Evolutionary conservation across 2,888 invertebrate genomes (phyloP).

Genomic region (Therioaphis trifolii): DNA sequence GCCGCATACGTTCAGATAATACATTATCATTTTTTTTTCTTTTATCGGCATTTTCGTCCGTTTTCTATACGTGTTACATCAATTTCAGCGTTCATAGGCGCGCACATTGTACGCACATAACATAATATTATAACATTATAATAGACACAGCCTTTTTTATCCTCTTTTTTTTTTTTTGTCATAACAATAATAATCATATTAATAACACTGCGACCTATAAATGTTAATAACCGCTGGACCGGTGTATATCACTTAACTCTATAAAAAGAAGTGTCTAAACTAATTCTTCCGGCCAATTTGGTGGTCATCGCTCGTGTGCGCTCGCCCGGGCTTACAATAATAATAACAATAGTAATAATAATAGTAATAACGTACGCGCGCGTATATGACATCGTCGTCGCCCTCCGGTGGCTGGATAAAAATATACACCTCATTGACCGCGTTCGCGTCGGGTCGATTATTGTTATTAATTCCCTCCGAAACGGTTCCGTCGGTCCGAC

Average conservation of each 20-base stretch:
- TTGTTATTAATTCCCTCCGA: neutral
- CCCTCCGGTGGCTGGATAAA: conserved; percentile 29
- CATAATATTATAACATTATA: conserved; percentile 3
- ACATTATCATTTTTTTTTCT: no score
- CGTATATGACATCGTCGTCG: conserved; percentile 11
- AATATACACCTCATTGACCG: conserved; percentile 17
- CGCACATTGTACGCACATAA: neutral
- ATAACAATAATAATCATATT: conserved; percentile 40
- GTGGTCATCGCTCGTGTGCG: conserved; percentile 40
- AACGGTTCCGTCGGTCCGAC: no score
- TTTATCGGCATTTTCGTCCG: neutral
- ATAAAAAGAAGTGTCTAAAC: conserved; percentile 62
- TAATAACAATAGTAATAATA: conserved; percentile 18
- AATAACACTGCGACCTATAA: conserved; percentile 58
- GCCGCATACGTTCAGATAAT: no score
- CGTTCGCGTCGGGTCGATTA: neutral
- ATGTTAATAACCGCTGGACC: conserved; percentile 57
- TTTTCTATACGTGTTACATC: neutral
- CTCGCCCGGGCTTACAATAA: conserved; percentile 9
- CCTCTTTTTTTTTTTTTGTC: conserved; percentile 8
- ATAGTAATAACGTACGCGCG: neutral
- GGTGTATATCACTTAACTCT: conserved; percentile 53
- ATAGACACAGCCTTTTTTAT: neutral
- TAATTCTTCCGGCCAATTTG: conserved; percentile 62
- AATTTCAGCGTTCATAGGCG: neutral